A percentile compares a stretch with the other conserved stretches of the same genome.
Conservation (phyloP, 2,113 vertebrate species). For the Lampris megalopsis region DNA sequence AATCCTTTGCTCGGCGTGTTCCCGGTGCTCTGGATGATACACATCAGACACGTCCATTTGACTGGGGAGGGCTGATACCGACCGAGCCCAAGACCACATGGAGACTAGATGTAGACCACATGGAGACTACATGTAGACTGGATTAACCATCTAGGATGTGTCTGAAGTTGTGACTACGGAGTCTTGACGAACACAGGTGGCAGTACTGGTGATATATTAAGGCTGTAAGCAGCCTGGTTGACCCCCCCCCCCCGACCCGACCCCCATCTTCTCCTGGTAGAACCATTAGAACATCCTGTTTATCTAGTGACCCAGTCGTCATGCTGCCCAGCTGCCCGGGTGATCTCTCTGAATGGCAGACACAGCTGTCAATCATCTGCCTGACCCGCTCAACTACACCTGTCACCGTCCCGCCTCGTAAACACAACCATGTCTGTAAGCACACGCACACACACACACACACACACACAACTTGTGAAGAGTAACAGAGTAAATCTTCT, state of each 20-base stretch:
- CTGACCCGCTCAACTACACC: neutral
- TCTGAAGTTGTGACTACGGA: neutral
- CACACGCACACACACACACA: too few relatives aligned
- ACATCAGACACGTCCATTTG: neutral
- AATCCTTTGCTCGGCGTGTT: too few relatives aligned
- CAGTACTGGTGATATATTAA: neutral
- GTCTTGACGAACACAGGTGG: neutral
- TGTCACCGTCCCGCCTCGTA: neutral
- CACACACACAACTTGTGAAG: too few relatives aligned
- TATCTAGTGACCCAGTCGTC: neutral
- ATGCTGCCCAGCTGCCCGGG: too few relatives aligned
- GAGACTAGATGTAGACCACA: neutral
- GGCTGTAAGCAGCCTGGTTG: neutral
- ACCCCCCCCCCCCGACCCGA: neutral
- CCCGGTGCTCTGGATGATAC: neutral
- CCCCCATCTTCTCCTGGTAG: neutral
- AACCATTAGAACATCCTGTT: neutral
- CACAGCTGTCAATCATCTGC: slow-evolving; percentile 7
- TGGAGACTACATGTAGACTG: neutral
- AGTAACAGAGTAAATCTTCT: too few relatives aligned
- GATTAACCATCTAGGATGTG: too few relatives aligned
- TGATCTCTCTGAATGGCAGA: neutral
- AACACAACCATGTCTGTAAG: neutral
- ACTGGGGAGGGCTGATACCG: neutral
- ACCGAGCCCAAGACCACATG: neutral